Evolutionary conservation across 1,140 invertebrate genomes (phyloP).

Genomic region (Drosophila varians): DNA sequence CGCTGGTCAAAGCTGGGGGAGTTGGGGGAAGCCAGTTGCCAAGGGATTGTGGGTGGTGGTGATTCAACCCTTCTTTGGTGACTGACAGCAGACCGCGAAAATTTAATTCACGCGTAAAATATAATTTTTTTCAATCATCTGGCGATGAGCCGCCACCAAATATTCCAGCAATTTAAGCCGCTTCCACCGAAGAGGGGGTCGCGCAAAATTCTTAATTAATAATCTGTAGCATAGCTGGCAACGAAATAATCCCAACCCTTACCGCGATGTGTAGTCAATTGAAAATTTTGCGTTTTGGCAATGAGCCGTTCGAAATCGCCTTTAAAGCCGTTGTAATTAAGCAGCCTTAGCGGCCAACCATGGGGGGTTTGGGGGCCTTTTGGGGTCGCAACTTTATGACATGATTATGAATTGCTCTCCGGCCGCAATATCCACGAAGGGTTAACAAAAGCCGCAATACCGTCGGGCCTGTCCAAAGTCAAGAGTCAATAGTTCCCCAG

Average conservation of each 20-base stretch:
- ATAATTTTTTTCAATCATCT: slow-evolving; percentile 75
- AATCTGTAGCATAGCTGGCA: slow-evolving; percentile 58
- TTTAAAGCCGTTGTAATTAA: slow-evolving; percentile 81
- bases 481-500: slow-evolving; percentile 74
- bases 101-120: slow-evolving; percentile 79
- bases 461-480: slow-evolving; percentile 23
- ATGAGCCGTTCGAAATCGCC: slow-evolving; percentile 77
- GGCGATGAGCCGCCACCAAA: slow-evolving; percentile 75
- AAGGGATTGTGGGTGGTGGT: slow-evolving; percentile 10
- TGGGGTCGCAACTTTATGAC: slow-evolving; percentile 63
- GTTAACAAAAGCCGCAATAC: slow-evolving; percentile 68
- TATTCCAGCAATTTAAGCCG: slow-evolving; percentile 78
- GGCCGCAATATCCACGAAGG: slow-evolving; percentile 33
- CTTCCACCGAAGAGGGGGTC: slow-evolving; percentile 41
- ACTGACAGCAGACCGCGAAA: slow-evolving; percentile 60
- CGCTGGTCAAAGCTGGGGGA: slow-evolving; percentile 21
- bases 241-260: neutral
- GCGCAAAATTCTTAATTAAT: slow-evolving; percentile 81
- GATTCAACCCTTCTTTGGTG: slow-evolving; percentile 58
- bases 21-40: slow-evolving; percentile 22
- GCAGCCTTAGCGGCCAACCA: slow-evolving; percentile 49
- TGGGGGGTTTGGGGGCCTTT: slow-evolving; percentile 1
- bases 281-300: slow-evolving; percentile 77
- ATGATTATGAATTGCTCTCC: slow-evolving; percentile 77
- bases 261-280: slow-evolving; percentile 68